A percentile compares a stretch with the other conserved stretches of the same genome.
These are phyloP conservation scores for Coecobrya sp. DNA, from an alignment of 2,888 invertebrate genomes.

Conservation along the genomic window DNA sequence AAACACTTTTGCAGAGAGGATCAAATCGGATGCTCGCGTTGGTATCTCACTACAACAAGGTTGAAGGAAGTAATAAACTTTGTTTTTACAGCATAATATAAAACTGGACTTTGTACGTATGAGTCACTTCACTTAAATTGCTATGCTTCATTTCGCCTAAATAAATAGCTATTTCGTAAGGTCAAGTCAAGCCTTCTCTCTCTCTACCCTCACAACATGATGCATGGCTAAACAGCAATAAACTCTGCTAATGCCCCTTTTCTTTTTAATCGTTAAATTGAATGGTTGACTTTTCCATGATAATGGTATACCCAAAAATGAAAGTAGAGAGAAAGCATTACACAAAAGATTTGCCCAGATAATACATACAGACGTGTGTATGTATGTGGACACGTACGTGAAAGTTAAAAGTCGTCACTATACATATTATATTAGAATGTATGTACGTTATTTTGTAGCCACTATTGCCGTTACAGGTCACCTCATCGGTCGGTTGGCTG, in stretches of 20 bases:
- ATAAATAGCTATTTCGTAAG: conserved; percentile 2
- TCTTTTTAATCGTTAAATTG: conserved; percentile 57
- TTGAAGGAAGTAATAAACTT: background rate
- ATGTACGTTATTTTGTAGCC: background rate
- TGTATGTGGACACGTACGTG: background rate
- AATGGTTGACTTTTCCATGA: conserved; percentile 20
- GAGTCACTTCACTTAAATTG: conserved; percentile 21
- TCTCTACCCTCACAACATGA: background rate
- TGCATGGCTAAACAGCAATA: conserved; percentile 44
- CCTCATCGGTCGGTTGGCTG: background rate
- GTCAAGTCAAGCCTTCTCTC: background rate
- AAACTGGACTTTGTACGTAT: background rate
- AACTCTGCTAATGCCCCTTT: background rate
- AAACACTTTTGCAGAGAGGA: background rate
- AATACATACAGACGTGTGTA: background rate
- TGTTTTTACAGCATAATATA: conserved; percentile 29
- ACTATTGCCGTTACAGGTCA: background rate
- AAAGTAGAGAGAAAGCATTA: conserved; percentile 9
- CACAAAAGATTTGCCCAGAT: background rate
- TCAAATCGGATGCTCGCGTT: background rate
- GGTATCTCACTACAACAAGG: background rate
- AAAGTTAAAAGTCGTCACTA: conserved; percentile 38
- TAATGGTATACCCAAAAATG: background rate
- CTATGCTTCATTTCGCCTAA: background rate
- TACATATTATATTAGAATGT: background rate